A percentile compares a stretch with the other conserved stretches of the same genome.
Conservation (phyloP, 2,888 invertebrate species). For the Hyposoter didymator region DNA sequence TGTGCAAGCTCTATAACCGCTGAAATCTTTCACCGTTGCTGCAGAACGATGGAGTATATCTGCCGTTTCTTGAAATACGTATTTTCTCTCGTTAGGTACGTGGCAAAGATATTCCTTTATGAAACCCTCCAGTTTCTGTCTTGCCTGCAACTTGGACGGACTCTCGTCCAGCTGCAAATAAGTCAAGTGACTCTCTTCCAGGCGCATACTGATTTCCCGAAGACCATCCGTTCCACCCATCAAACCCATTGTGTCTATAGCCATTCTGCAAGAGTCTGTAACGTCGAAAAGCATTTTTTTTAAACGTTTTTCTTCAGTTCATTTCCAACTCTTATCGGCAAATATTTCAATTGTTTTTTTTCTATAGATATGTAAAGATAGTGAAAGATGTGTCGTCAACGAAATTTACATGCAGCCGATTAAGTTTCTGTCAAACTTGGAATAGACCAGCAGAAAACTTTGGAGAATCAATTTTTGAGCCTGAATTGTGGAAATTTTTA, state of each 20-base stretch:
- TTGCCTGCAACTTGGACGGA: slow-evolving; percentile 90
- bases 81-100: slow-evolving; percentile 92
- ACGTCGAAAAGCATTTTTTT: not conserved
- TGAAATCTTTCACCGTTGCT: slow-evolving; percentile 89
- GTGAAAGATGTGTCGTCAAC: not conserved
- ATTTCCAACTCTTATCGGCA: not conserved
- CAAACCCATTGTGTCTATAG: slow-evolving; percentile 76
- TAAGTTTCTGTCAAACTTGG: not conserved
- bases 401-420: not conserved
- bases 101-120: slow-evolving; percentile 92
- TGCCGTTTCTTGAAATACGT: slow-evolving; percentile 90
- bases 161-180: slow-evolving; percentile 93
- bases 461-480: not conserved
- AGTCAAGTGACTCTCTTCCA: slow-evolving; percentile 91
- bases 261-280: slow-evolving; percentile 74
- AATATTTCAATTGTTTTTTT: not conserved
- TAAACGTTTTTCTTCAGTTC: not conserved
- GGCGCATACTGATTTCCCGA: slow-evolving; percentile 89
- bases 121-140: slow-evolving; percentile 91
- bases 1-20: slow-evolving; percentile 91
- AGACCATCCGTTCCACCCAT: slow-evolving; percentile 85
- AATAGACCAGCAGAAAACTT: not conserved
- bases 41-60: slow-evolving; percentile 91
- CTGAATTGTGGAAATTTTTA: not conserved
- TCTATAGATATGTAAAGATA: not conserved